A percentile compares a stretch with the other conserved stretches of the same genome.
Evolutionary conservation across 2,797 vertebrate genomes (phyloP).

Genomic region (Sciurus vulgaris): DNA sequence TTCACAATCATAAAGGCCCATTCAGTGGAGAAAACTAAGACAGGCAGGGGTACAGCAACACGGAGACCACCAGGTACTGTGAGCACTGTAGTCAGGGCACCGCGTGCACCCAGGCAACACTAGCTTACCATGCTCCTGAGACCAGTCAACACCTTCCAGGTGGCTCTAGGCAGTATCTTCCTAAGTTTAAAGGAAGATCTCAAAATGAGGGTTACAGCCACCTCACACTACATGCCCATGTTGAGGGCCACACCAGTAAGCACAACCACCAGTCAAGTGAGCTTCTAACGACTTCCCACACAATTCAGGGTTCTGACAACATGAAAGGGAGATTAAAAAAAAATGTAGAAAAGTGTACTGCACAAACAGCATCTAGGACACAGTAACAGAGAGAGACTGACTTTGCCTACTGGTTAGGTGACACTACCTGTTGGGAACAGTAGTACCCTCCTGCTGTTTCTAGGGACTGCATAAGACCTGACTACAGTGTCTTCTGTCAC

Average conservation of each 20-base stretch:
- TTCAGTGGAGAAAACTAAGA: neutral
- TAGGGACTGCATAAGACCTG: neutral
- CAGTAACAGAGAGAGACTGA: rapidly evolving
- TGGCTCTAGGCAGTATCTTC: neutral
- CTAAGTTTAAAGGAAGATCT: neutral
- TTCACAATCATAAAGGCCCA: neutral
- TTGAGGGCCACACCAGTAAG: neutral
- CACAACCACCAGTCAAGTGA: neutral
- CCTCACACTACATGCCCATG: rapidly evolving
- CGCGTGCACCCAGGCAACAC: too few relatives aligned
- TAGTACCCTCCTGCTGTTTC: neutral
- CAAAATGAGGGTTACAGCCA: neutral
- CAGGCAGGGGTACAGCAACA: neutral
- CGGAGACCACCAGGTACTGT: rapidly evolving
- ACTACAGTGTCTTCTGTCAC: too few relatives aligned
- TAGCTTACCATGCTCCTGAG: too few relatives aligned
- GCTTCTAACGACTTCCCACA: neutral
- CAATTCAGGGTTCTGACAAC: neutral
- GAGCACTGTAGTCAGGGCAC: rapidly evolving
- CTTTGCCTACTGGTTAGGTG: neutral
- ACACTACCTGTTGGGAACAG: neutral
- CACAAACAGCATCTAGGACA: neutral
- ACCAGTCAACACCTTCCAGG: neutral
- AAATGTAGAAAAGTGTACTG: neutral
- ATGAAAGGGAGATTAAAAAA: neutral